Conservation (phyloP, 30 jellyfish, hydroid and myxozoan species). For the Aurelia coerulea region DNA sequence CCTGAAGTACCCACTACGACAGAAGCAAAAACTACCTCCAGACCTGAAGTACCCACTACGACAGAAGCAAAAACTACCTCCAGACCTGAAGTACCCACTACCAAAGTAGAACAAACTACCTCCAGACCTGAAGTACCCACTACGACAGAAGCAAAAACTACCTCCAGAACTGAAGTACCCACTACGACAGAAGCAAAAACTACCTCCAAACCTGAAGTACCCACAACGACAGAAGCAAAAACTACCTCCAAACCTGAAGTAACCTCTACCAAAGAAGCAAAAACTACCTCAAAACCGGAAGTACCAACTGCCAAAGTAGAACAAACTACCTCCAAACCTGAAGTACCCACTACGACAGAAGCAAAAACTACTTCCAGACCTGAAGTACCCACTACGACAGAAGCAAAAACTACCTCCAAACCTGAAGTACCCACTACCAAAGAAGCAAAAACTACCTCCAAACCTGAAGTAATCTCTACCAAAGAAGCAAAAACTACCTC, state of each 20-base stretch:
- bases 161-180: not conserved
- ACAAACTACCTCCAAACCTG: not conserved
- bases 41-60: not conserved
- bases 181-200: not conserved
- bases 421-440: too few species aligned
- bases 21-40: slow-evolving; percentile 3
- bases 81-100: not conserved
- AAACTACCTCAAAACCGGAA: not conserved
- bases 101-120: not conserved
- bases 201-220: not conserved
- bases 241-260: not conserved
- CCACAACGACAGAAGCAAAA: not conserved
- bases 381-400: not conserved
- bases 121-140: not conserved
- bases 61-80: not conserved
- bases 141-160: not conserved
- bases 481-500: too few species aligned
- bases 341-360: not conserved
- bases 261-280: not conserved
- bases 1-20: not conserved
- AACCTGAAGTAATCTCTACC: too few species aligned
- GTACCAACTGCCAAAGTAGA: not conserved
- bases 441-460: too few species aligned
- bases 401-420: too few species aligned
- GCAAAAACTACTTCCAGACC: not conserved